phyloP scores from a whole-genome alignment of 1,140 invertebrate species.

The Drosophila paulistorum region DNA sequence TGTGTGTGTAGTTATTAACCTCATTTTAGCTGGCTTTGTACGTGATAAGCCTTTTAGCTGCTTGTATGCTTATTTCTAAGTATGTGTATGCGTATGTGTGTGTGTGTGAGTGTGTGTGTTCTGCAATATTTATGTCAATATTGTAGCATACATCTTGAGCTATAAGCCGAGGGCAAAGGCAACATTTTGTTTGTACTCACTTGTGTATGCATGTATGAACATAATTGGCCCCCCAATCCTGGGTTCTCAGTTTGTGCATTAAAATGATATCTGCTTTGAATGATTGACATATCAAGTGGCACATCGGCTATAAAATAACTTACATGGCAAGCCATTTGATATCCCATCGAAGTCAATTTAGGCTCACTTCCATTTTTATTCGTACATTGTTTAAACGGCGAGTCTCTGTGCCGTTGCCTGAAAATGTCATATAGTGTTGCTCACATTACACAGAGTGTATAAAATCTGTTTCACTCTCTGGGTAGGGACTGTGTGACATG shows the following conservation, averaged over 20 bases:
- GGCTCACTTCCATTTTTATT: conserved; percentile 17
- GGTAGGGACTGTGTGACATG: conserved; percentile 55
- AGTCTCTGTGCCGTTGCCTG: neutral
- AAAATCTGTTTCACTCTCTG: conserved; percentile 6
- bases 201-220: conserved; percentile 3
- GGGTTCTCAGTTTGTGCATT: conserved; percentile 1
- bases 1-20: conserved; percentile 61
- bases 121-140: conserved; percentile 16
- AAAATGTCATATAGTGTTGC: conserved; percentile 22
- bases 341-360: conserved; percentile 29
- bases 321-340: conserved; percentile 17
- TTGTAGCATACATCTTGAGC: conserved; percentile 35
- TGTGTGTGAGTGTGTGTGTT: conserved; percentile 3
- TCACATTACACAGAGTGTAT: conserved; percentile 36
- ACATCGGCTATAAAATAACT: conserved; percentile 33
- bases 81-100: conserved; percentile 40
- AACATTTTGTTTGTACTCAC: conserved; percentile 29
- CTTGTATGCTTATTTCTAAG: conserved; percentile 43
- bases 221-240: conserved; percentile 33
- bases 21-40: conserved; percentile 38
- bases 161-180: conserved; percentile 17
- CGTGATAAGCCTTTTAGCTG: conserved; percentile 49
- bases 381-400: neutral
- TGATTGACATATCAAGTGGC: conserved; percentile 23
- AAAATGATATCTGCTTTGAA: conserved; percentile 12